Evolutionary conservation across 2,113 vertebrate species (phyloP).

Genomic region (Athene cunicularia): DNA sequence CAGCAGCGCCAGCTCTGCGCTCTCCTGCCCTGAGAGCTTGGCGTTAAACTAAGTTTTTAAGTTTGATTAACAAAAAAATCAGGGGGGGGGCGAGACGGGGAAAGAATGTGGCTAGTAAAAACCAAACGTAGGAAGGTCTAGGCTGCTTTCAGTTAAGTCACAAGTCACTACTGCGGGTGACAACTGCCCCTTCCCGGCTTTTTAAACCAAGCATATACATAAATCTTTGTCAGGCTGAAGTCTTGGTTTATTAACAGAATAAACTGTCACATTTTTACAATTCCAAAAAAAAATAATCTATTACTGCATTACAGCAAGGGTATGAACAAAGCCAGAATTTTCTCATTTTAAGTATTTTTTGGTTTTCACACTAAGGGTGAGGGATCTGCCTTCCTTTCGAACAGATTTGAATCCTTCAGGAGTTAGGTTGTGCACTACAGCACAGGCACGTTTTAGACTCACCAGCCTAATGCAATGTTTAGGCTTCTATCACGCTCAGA

Average conservation of each 20-base stretch:
- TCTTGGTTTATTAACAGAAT: not conserved
- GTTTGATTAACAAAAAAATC: not conserved
- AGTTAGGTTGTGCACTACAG: fast-evolving
- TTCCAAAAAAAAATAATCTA: not conserved
- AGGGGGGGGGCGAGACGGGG: not conserved
- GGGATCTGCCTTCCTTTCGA: not conserved
- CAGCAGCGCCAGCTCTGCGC: not conserved
- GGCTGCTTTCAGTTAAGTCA: not conserved
- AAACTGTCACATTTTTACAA: not conserved
- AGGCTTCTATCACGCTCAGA: not conserved
- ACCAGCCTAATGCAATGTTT: not conserved
- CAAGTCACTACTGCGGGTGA: not conserved
- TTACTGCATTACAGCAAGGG: not conserved
- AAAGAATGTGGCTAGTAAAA: not conserved
- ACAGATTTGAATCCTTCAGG: not conserved
- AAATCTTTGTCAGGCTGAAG: not conserved
- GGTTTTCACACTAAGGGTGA: not conserved
- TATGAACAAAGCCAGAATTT: not conserved
- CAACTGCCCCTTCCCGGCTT: not conserved
- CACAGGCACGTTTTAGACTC: not conserved
- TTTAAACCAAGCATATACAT: not conserved
- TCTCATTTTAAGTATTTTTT: not conserved
- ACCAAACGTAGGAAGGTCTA: fast-evolving
- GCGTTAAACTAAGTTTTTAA: not conserved
- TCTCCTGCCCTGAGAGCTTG: not conserved